Evolutionary conservation across 2,888 invertebrate species (phyloP).

Genomic region (Amphipoea lucens): DNA sequence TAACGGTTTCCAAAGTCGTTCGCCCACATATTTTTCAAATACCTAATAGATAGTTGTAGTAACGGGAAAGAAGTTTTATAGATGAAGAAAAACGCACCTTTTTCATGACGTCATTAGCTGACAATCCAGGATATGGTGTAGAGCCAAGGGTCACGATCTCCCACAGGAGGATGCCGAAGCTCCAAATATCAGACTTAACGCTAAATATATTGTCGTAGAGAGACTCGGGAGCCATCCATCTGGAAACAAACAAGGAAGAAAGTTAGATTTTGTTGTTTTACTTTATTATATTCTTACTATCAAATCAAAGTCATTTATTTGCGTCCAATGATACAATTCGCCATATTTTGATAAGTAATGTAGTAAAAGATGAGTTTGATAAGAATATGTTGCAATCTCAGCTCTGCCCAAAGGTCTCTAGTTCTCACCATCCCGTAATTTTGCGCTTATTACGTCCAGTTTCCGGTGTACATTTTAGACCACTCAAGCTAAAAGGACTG

Average conservation of each 20-base stretch:
- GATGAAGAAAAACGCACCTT: constrained; percentile 89
- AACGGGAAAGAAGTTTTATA: neutral
- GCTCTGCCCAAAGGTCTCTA: neutral
- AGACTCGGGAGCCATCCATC: constrained; percentile 99
- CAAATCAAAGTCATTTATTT: neutral
- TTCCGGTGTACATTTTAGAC: neutral
- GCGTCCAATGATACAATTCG: neutral
- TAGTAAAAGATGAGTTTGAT: neutral
- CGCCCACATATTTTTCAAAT: too few species aligned
- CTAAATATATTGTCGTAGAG: constrained; percentile 98
- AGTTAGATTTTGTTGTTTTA: neutral
- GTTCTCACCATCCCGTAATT: neutral
- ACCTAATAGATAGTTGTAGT: neutral
- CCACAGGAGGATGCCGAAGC: constrained; percentile 98
- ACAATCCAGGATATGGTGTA: constrained; percentile 98
- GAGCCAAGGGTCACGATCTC: constrained; percentile 98
- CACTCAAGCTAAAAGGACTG: neutral
- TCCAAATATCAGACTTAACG: constrained; percentile 98
- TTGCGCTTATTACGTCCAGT: neutral
- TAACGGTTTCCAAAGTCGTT: neutral
- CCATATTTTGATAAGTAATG: neutral
- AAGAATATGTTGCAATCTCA: neutral
- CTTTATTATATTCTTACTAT: neutral
- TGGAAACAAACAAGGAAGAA: constrained; percentile 70
- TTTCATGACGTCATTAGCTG: constrained; percentile 97